phyloP scores from a whole-genome alignment of 2,797 vertebrate species.

The Myiothlypis chrysogaster region DNA sequence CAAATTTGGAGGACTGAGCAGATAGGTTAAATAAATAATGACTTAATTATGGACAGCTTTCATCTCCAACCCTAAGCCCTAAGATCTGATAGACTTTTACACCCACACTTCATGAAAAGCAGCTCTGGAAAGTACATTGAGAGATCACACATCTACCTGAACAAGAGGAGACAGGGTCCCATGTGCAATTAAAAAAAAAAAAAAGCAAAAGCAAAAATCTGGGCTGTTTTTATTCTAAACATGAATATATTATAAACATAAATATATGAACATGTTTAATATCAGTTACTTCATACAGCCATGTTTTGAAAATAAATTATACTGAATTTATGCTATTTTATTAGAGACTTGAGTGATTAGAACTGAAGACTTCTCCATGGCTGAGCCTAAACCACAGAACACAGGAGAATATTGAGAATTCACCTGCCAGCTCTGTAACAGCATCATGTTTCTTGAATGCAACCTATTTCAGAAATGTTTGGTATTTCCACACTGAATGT shows the following conservation, averaged over 20 bases:
- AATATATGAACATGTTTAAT: neutral
- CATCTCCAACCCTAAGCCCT: neutral
- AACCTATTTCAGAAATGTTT: neutral
- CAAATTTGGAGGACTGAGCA: neutral
- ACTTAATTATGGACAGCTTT: neutral
- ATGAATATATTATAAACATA: neutral
- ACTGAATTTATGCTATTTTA: neutral
- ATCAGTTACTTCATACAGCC: neutral
- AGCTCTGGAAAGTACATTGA: neutral
- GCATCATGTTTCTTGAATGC: rapidly evolving
- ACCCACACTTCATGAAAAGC: neutral
- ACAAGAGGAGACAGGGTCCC: neutral
- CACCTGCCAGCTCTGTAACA: neutral
- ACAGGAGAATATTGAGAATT: neutral
- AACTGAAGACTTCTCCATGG: neutral
- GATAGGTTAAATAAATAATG: neutral
- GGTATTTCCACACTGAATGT: neutral
- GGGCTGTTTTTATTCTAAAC: neutral
- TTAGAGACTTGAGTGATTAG: neutral
- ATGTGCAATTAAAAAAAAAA: neutral
- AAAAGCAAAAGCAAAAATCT: rapidly evolving
- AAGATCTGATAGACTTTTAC: neutral
- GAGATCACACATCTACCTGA: neutral
- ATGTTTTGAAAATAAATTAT: neutral
- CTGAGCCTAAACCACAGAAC: neutral